A percentile compares a stretch with the other conserved stretches of the same genome.
phyloP scores from a whole-genome alignment of 2,113 vertebrate genomes.

The Grantiella picta region DNA sequence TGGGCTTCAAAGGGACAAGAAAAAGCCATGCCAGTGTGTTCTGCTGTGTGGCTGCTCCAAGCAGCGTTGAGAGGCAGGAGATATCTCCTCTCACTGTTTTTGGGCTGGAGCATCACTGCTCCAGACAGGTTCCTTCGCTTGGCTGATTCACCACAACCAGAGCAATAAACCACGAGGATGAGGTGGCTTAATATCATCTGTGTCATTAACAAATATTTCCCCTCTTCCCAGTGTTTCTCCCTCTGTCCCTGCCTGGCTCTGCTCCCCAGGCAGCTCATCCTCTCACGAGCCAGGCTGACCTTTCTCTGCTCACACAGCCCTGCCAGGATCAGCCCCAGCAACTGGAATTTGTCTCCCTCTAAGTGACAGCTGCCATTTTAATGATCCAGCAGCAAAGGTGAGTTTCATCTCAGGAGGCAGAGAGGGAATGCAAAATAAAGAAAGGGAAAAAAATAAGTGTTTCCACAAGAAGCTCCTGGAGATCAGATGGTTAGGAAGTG shows the following conservation, averaged over 20 bases:
- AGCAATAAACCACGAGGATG: neutral
- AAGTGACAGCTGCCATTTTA: slow-evolving; percentile 52
- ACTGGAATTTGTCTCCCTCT: slow-evolving; percentile 18
- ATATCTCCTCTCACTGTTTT: neutral
- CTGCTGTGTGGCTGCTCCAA: neutral
- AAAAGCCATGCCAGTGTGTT: neutral
- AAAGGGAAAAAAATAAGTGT: neutral
- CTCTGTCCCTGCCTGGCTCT: neutral
- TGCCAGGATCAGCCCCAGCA: slow-evolving; percentile 18
- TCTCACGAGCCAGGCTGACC: neutral
- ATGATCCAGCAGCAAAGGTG: slow-evolving; percentile 7
- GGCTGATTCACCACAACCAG: neutral
- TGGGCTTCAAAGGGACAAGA: rapidly evolving
- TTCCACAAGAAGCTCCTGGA: neutral
- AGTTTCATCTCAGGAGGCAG: slow-evolving; percentile 22
- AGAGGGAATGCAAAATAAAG: neutral
- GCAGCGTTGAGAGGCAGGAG: neutral
- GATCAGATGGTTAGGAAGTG: slow-evolving; percentile 28
- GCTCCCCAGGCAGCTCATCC: neutral
- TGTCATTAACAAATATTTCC: neutral
- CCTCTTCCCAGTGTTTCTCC: neutral
- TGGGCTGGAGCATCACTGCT: neutral
- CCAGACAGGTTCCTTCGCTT: rapidly evolving
- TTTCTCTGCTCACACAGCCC: neutral
- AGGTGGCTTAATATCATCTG: neutral